Base-by-base conservation (phyloP, 2,888 invertebrate species). In the Campoplex nolae region DNA sequence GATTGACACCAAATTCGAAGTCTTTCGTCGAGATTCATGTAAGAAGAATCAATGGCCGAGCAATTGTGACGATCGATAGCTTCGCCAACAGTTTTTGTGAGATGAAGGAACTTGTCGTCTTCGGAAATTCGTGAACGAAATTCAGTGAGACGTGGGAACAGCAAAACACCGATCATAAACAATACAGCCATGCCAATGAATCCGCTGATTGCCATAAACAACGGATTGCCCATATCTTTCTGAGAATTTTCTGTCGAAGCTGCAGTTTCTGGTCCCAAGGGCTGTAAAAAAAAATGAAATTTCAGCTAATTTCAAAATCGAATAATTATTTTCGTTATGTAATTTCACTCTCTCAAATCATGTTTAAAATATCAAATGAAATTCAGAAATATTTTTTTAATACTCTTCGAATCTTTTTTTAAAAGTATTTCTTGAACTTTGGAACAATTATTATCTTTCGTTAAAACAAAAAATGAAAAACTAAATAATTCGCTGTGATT, bases 131-230 rank as follows among this genome's bases (percentile, higher is more conserved):
- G 91, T 11, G 90, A 89, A 54, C 86, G 84, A 23, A 91, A 90
- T 8, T 90, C 89, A 9, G 94, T 93, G 75, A 95, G 92, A 89
- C 95, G 95, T 2, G 96, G 96, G 56, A 96, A 89, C 83, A 96
- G 93, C 7, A 96, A 89, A 70, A 95, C 94, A 0, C 95, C 95
- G 78, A 95, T 91, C 85, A 95, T 95, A 89, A 95, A 95, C 92
- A 96, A 94, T 28, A 96, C 93, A 0, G 96, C 95, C 95, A 96
- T 95, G 16, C 95, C 95, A 75, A 96, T 94, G 89, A 96, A 96
- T 28, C 96, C 95, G n/a, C 95, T 95, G 88, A 96, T 95, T 7
- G 96, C 96, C 94, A 95, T 95, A 88, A 96, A 96, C 9, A 96
- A 92, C 23, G 96, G 96, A 90, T 95, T 95, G 67, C 95, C 90